Base-by-base conservation (phyloP, 1,140 invertebrate species). In the Aphaenogaster rudis region DNA sequence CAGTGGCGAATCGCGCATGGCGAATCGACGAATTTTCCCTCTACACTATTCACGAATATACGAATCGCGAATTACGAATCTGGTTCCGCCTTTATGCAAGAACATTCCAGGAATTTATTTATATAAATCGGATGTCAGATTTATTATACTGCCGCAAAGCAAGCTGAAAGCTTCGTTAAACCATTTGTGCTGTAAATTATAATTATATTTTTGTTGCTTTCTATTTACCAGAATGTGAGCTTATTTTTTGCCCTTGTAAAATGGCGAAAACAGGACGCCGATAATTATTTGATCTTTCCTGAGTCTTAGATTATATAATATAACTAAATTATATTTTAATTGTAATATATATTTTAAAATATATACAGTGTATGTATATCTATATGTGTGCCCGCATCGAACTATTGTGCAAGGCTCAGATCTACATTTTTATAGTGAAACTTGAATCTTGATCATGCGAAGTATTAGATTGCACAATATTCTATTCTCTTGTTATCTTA, bases 71-170 rank as follows among this genome's bases (percentile, higher is more conserved):
- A 21, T 21, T 21, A 21, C 21, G 21, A 21, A 21, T 21, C 21
- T 21, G 21, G 21, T 21, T 21, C 21, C 21, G 21, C 21, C 21
- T 21, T 21, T 86, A 48, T 72, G 21, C 4, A 15, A 13, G 8
- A 76, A 88, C 90, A 91, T 91, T 91, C 90, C 90, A 90, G 15
- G 63, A 54, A 86, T 52, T 90, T 88, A 67, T 74, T 36, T 50
- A 36, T 28, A 39, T 42, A 52, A 67, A 17, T 52, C 11, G n/a
- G 64, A 61, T 61, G 57, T 82, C 54, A 50, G 61, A 71, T 86
- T 86, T 82, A 45, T 82, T 81, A 39, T 86, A 88, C 82, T 90
- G 86, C 71, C 76, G 54, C 33, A 61, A 36, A 74, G 45, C 11
- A 61, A 61, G 28, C 7, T 78, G 15, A 21, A 63, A 78, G 61